Evolutionary conservation across 2,888 invertebrate genomes (phyloP).

Genomic region (Rotaria magnacalcarata): DNA sequence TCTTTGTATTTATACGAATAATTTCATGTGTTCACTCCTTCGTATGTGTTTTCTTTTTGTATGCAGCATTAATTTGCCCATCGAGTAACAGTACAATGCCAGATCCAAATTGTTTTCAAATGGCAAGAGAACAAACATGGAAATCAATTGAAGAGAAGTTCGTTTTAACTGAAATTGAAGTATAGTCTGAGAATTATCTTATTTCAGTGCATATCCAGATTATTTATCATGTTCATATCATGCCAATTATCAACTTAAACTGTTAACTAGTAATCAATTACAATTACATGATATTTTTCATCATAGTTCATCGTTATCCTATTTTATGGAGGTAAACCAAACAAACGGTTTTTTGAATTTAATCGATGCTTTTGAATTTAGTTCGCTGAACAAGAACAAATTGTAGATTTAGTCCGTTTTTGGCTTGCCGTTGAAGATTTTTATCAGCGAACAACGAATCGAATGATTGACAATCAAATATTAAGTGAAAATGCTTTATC

Average conservation of each 20-base stretch:
- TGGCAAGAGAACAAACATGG: background rate
- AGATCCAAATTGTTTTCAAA: conserved; percentile 18
- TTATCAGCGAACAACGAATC: background rate
- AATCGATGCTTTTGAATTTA: background rate
- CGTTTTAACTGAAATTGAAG: background rate
- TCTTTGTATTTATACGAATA: background rate
- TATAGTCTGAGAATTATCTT: background rate
- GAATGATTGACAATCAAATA: conserved; percentile 27
- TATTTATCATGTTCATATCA: conserved; percentile 19
- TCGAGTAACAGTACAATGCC: background rate
- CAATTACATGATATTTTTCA: conserved; percentile 31
- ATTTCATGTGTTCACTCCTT: background rate
- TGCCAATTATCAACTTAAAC: conserved; percentile 5
- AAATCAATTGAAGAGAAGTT: conserved; percentile 3
- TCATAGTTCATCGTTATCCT: background rate
- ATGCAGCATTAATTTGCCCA: conserved; percentile 5
- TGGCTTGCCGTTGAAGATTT: conserved; percentile 30
- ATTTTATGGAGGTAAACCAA: background rate
- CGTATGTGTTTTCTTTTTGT: too few species aligned
- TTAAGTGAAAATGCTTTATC: conserved; percentile 1
- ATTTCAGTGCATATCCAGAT: background rate
- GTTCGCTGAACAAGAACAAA: background rate
- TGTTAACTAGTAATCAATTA: background rate
- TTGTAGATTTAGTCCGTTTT: background rate
- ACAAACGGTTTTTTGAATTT: too few species aligned